A percentile compares a stretch with the other conserved stretches of the same genome.
Conservation (phyloP, 2,888 invertebrate species). For the Eupithecia exiguata region DNA sequence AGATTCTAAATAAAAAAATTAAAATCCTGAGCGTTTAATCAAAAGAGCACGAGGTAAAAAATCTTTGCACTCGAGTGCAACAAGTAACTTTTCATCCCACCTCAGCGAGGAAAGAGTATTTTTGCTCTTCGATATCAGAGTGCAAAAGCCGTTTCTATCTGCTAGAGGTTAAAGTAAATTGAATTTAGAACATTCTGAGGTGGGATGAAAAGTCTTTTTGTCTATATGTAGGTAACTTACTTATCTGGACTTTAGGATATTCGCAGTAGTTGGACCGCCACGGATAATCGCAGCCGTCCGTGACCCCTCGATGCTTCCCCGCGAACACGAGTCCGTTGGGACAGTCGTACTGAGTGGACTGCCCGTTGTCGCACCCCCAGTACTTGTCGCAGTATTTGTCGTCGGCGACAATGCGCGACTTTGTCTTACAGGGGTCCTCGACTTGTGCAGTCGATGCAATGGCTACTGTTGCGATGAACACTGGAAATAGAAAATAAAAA, state of each 20-base stretch:
- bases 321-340: constrained; percentile 96
- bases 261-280: constrained; percentile 95
- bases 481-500: constrained; percentile 54
- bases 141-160: no score
- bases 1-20: no score
- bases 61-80: no score
- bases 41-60: no score
- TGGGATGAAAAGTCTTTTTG: no score
- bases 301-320: constrained; percentile 93
- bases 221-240: constrained; percentile 71
- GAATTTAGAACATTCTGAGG: no score
- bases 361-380: constrained; percentile 94
- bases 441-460: constrained; percentile 66
- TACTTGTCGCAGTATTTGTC: constrained; percentile 90
- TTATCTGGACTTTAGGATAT: constrained; percentile 84
- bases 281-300: constrained; percentile 95
- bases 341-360: constrained; percentile 93
- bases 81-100: no score
- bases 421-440: constrained; percentile 93
- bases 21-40: no score
- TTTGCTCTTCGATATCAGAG: no score
- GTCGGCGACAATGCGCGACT: constrained; percentile 89
- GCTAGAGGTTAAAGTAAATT: no score
- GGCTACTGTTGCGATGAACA: constrained; percentile 57
- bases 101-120: no score